Conservation (phyloP, 2,888 invertebrate genomes). For the Pseudanteris insignis region DNA sequence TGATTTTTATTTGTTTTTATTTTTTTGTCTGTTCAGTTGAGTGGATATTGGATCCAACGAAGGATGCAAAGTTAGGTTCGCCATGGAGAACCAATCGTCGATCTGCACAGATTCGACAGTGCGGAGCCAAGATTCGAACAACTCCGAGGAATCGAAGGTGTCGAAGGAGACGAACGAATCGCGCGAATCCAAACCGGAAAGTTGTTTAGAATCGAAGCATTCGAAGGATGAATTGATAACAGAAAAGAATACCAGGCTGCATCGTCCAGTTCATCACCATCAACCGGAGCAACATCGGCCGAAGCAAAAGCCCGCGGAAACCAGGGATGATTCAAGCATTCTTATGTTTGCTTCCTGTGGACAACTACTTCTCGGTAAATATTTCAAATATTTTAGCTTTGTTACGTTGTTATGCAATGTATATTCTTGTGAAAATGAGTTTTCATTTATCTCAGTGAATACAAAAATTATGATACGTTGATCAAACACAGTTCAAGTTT, state of each 20-base stretch:
- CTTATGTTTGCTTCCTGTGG: constrained; percentile 63
- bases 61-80: constrained; percentile 21
- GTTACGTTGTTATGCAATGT: neutral
- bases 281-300: constrained; percentile 44
- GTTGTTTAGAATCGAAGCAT: constrained; percentile 61
- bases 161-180: constrained; percentile 58
- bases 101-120: constrained; percentile 61
- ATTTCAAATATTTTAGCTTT: neutral
- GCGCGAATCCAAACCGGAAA: constrained; percentile 57
- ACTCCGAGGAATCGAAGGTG: constrained; percentile 56
- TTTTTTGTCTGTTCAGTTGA: too few relatives aligned
- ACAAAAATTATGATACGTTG: too few relatives aligned
- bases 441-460: too few relatives aligned
- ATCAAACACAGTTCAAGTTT: too few relatives aligned
- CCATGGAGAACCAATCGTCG: constrained; percentile 50
- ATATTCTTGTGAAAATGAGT: neutral
- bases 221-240: constrained; percentile 62
- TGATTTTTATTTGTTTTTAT: too few relatives aligned
- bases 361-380: constrained; percentile 55
- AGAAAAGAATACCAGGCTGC: constrained; percentile 51
- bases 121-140: constrained; percentile 61
- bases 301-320: constrained; percentile 42
- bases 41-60: constrained; percentile 1
- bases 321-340: constrained; percentile 57
- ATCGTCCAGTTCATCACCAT: too few relatives aligned